A percentile compares a stretch with the other conserved stretches of the same genome.
These are phyloP conservation scores for Smithornis capensis DNA, from an alignment of 2,113 vertebrate species.

Conservation along the genomic window DNA sequence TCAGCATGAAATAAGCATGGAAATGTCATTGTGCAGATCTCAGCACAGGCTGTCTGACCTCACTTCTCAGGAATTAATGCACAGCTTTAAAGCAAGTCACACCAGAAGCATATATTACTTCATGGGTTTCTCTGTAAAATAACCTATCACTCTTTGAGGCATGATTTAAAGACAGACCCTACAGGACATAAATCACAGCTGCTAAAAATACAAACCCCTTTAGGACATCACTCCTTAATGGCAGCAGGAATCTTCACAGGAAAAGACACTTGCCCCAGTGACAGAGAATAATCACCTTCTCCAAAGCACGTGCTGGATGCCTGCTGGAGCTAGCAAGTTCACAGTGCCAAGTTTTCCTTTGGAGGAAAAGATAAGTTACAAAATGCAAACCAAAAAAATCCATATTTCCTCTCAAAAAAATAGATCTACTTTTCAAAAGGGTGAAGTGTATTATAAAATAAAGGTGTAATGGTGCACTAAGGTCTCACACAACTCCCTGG, in stretches of 20 bases:
- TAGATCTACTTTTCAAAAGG: background rate
- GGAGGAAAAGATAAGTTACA: background rate
- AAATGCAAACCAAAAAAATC: slow-evolving; percentile 9
- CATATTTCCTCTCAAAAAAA: background rate
- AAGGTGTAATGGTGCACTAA: background rate
- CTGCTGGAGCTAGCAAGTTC: slow-evolving; percentile 27
- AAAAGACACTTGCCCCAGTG: slow-evolving; percentile 36
- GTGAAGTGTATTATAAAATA: background rate
- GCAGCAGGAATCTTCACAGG: slow-evolving; percentile 51
- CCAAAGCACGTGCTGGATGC: background rate
- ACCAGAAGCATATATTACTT: slow-evolving; percentile 54
- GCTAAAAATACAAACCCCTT: slow-evolving; percentile 61
- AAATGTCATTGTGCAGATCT: slow-evolving; percentile 43
- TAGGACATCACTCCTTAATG: slow-evolving; percentile 36
- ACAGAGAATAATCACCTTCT: slow-evolving; percentile 57
- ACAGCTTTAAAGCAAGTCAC: slow-evolving; percentile 52
- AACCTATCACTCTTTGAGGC: slow-evolving; percentile 48
- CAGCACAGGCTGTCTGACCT: slow-evolving; percentile 46
- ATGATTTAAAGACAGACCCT: slow-evolving; percentile 48
- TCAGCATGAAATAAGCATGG: slow-evolving; percentile 2
- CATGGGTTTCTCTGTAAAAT: slow-evolving; percentile 45
- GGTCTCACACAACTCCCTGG: background rate
- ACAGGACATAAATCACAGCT: slow-evolving; percentile 39
- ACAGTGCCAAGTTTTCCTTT: background rate
- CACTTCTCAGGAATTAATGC: slow-evolving; percentile 44